Evolutionary conservation across 2,113 vertebrate species (phyloP), one percentile per base, ranked within the genome.

Genomic region (Tyrannus savana): DNA sequence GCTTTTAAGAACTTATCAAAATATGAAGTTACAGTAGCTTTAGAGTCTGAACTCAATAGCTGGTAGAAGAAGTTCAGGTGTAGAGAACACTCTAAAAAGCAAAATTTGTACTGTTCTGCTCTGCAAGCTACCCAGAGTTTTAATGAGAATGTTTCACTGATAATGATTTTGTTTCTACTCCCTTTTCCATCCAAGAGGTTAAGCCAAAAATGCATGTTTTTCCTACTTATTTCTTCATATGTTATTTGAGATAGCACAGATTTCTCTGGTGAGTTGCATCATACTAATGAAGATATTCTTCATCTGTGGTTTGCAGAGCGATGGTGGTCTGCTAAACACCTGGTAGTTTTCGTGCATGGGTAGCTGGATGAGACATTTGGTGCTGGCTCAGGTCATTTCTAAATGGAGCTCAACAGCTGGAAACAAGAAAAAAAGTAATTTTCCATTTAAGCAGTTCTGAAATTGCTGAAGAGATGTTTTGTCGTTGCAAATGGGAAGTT

Each of bases 381-480:
- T 93, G 78, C 88, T 93, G 87, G 71, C 84, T 96, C 75, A 66
- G 75, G 89, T 85, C 6, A 37, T 93, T 91, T 91, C 39, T 69
- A 78, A 83, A 50, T 47, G 59, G 35, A 85, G 21, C 71, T 93
- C 59, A 90, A 74, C 90, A 94, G 84, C 94, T 96, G 84, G 75
- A 90, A 93, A 72, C 50, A 59, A 78, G 63, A 93, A 50, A 64
- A 87, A 19, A 87, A 94, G 66, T 84, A 33, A 60, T 95, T 95
- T 96, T 91, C 78, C 71, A 55, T 96, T 85, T 93, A 93, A 91
- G 59, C 67, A 47, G 62, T 66, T 94, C 63, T 83, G 75, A 95
- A 94, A 69, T 89, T 4, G 3, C 89, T 87, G 82, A 93, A 82
- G 78, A 66, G 49, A n/a, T 42, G 41, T 85, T 92, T 91, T 86